Evolutionary conservation across 2,888 invertebrate genomes (phyloP), one percentile per base, ranked within the genome.

Genomic region (Lucinisca nassula): DNA sequence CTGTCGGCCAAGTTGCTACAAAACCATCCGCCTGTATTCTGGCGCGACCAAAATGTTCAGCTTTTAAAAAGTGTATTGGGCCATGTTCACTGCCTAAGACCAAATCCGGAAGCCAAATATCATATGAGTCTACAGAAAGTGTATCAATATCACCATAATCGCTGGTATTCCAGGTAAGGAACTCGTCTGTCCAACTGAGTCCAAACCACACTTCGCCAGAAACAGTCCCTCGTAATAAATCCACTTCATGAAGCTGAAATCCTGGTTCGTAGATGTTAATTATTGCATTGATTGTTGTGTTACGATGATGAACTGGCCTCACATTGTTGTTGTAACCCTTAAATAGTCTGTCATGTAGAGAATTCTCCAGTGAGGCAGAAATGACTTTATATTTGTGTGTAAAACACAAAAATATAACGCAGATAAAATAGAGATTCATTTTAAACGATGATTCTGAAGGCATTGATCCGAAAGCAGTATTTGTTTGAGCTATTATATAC

Each of bases 31-130:
- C 21, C 58, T 51, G 21, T 49, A 83, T 6, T 74, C 74, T 12
- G 49, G 78, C 51, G 37, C 81, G 27, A 24, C 76, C 55, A 81
- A 74, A 30, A 78, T 40, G 49, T 3, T 72, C 58, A 32, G 24
- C 27, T 35, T 73, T 27, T 14, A 79, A 14, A 45, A 79, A 73
- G 0, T 55, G 40, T 10, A 79, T 40, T 21, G 73, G 30, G 21
- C 40, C 61, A 32, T 37, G 45, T 14, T 74, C 74, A 45, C 61
- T 45, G 21, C 27, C 38, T n/a, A 84, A 40, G 30, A 78, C 40
- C 14, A 87, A 37, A 49, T 83, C 79, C 8, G 89, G 89, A n/a
- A 82, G 80, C 79, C 84, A 89, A 17, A 89, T 58, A 30, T 74
- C 49, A 6, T 51, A 40, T 8, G 80, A 79, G 8, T 85, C 82